Base-by-base conservation (phyloP, 2,888 invertebrate species). In the Orthosia incerta region DNA sequence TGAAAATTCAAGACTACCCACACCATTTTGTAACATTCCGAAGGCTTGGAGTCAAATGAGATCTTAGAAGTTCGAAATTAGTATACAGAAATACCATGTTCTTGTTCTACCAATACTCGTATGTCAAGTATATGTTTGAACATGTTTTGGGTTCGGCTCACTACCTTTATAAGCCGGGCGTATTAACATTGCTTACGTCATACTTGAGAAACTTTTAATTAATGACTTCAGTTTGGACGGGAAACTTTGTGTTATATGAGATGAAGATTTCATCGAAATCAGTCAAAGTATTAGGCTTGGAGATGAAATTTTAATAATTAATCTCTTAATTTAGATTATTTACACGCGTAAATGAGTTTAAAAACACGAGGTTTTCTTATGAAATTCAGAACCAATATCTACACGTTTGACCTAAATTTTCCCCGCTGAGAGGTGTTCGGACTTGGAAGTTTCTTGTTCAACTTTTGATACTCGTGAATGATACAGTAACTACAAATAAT, bases 1-100 rank as follows among this genome's bases (percentile, higher is more conserved):
- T 90, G 89, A 89, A 91, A 93, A 92, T 91, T 90, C 92, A 88
- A 87, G 87, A 90, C 90, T 90, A 90, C 89, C 87, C 88, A 83
- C 84, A 80, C 83, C 85, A 85, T 89, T 89, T 82, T 86, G 85
- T 83, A 87, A 89, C 89, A 89, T 90, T 86, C 87, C 82, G 73
- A 68, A 76, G 72, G 71, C 69, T 84, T 79, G 72, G 79, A 84
- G 83, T 80, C 84, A 86, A 86, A 89, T 88, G 87, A 88, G 87
- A 88, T 87, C 82, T 84, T 80, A 73, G 80, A 89, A 90, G 80
- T 90, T 89, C 83, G 74, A 83, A 83, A 86, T 91, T 87, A 87
- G 85, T 81, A 82, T 70, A 80, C 72, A 82, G 76, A 79, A 76
- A 80, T 76, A 72, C 76, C 74, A 78, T 73, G 72, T 79, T 84